Percentiles rank a stretch among this genome's conserved stretches.
These are phyloP conservation scores for Globodera rostochiensis DNA, from an alignment of 1,140 invertebrate genomes.

Conservation along the genomic window DNA sequence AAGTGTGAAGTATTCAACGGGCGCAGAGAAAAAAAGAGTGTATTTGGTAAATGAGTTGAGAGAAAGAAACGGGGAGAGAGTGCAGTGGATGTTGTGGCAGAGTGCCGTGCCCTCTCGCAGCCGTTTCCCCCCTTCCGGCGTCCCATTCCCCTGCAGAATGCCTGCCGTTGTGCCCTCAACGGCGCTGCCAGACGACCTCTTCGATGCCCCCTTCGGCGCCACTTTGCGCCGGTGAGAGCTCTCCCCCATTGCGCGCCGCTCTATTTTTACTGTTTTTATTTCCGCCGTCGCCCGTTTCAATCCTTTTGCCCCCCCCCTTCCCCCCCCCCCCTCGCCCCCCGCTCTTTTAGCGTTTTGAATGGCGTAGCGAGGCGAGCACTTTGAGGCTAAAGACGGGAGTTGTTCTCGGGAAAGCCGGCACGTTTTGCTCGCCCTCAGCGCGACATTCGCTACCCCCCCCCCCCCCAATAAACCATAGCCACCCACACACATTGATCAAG, in stretches of 20 bases:
- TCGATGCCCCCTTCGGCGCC: not conserved
- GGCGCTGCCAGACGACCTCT: not conserved
- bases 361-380: not conserved
- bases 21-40: not conserved
- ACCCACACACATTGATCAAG: too few relatives aligned
- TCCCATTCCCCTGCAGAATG: not conserved
- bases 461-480: too few relatives aligned
- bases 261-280: slow-evolving; percentile 22
- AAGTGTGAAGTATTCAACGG: not conserved
- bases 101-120: not conserved
- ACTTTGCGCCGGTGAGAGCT: not conserved
- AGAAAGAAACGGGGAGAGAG: not conserved
- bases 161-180: not conserved
- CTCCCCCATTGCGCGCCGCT: not conserved
- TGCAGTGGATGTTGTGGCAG: too few relatives aligned
- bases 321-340: not conserved
- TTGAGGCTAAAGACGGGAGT: not conserved
- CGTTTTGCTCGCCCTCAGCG: not conserved
- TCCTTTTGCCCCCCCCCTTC: not conserved
- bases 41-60: not conserved
- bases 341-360: too few relatives aligned
- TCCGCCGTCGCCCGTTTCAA: not conserved
- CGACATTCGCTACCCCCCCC: too few relatives aligned
- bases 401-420: not conserved
- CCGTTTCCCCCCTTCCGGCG: not conserved